Base-by-base conservation (phyloP, 2,888 invertebrate species). In the Lithodes maja region DNA sequence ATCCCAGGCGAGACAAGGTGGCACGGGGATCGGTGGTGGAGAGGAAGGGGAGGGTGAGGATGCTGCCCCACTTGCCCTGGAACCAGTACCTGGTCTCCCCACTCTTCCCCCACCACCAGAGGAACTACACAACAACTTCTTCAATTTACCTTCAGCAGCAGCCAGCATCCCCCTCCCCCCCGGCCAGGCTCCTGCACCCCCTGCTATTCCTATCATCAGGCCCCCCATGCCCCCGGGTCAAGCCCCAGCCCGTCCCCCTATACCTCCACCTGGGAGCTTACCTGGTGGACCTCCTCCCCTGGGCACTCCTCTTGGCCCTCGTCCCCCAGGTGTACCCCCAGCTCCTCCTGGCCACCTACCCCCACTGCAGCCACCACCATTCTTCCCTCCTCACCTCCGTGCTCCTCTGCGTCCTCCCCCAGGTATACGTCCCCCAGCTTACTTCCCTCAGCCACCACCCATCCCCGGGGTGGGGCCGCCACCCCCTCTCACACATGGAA, bases 21-120 rank as follows among this genome's bases (percentile, higher is more conserved):
- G 91, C 3, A 33, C 81, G 2, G 87, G 86, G 9, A 85, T 90
- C 5, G 92, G 90, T 90, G 90, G 90, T 92, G 90, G 92, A 91
- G 55, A 92, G 91, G 86, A 80, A 3, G 53, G 85, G 33, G 88
- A 81, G 85, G 92, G 93, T 86, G 93, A 93, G 3, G 91, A 83
- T 53, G 54, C 79, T 61, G 84, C 83, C n/a, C 86, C 86, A 55
- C 82, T 81, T 50, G 87, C 91, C n/a, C 92, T 96, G 86, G 96
- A 97, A 93, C 96, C 97, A 0, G 96, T 97, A 0, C 97, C 97
- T 2, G 97, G 97, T 3, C 94, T 97, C 3, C 97, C 97, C 54
- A 96, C 96, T 15, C 93, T 96, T 55, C 96, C 96, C 1, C 94
- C 95, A 1, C 95, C 95, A 0, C 95, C 95, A 1, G 95, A 95